Evolutionary conservation across 2,113 vertebrate species (phyloP).

Genomic region (Centropristis striata): DNA sequence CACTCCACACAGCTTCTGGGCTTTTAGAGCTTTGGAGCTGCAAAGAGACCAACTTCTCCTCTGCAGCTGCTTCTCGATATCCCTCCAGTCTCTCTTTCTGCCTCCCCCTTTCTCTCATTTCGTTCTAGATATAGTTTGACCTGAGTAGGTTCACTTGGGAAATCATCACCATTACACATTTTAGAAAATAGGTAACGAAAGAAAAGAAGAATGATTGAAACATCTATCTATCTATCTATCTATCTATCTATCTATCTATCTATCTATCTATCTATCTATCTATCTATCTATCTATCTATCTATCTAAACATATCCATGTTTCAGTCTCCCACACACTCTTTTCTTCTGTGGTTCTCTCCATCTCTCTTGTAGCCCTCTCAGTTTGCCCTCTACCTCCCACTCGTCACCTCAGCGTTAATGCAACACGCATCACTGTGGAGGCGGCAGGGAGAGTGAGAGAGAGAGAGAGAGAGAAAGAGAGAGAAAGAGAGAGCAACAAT

Average conservation of each 20-base stretch:
- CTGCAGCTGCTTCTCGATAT: conserved; percentile 58
- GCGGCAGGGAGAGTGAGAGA: conserved; percentile 56
- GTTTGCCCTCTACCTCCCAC: conserved; percentile 83
- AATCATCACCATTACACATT: conserved; percentile 59
- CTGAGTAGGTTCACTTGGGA: conserved; percentile 62
- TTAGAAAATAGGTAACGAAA: conserved; percentile 52
- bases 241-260: conserved; percentile 44
- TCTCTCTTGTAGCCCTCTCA: conserved; percentile 79
- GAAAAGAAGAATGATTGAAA: not conserved
- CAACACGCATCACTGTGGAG: conserved; percentile 80
- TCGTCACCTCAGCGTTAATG: conserved; percentile 80
- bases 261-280: conserved; percentile 49
- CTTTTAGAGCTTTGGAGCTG: conserved; percentile 71
- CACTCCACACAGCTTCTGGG: conserved; percentile 66
- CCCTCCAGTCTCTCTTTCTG: conserved; percentile 21
- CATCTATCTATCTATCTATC: conserved; percentile 23
- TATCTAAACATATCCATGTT: conserved; percentile 46
- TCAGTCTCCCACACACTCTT: conserved; percentile 73
- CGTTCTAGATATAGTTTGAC: conserved; percentile 70
- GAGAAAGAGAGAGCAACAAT: conserved; percentile 59
- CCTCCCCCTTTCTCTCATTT: conserved; percentile 16
- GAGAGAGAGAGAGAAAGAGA: conserved; percentile 27
- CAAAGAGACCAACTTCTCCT: conserved; percentile 74
- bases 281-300: conserved; percentile 49
- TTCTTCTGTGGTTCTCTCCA: conserved; percentile 67